Percentiles rank a stretch among this genome's conserved stretches.
These are phyloP conservation scores for Acipenser transmontanus DNA, from an alignment of 2,797 vertebrate genomes.

Conservation along the genomic window DNA sequence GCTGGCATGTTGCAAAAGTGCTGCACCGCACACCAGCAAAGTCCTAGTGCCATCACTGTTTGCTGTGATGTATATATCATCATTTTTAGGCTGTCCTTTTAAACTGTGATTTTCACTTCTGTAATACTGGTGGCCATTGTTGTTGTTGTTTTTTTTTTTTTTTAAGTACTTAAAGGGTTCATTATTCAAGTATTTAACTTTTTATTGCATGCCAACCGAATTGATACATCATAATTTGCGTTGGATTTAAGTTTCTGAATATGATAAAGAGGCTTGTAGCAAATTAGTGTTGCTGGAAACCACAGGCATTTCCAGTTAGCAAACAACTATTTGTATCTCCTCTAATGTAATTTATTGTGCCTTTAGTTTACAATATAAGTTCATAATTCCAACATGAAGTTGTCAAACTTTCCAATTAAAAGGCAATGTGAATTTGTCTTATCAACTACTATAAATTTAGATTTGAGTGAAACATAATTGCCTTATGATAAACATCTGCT, in stretches of 20 bases:
- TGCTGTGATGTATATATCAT: no score
- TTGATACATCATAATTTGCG: slow-evolving; percentile 10
- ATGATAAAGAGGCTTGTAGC: slow-evolving; percentile 10
- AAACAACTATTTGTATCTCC: background rate
- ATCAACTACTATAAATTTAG: background rate
- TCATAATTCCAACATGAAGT: background rate
- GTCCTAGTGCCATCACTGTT: no score
- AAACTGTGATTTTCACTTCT: no score
- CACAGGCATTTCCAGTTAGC: background rate
- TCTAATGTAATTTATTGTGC: background rate
- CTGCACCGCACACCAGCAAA: no score
- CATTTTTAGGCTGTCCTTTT: no score
- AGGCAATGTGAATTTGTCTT: background rate
- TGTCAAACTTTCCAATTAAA: background rate
- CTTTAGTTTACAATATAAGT: background rate
- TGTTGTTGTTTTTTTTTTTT: no score
- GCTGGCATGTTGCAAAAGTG: no score
- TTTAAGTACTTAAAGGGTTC: slow-evolving; percentile 23
- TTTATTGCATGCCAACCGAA: slow-evolving; percentile 17
- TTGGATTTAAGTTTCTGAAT: background rate
- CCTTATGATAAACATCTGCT: background rate
- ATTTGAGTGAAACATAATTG: no score
- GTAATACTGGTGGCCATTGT: no score
- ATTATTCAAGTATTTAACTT: slow-evolving; percentile 21
- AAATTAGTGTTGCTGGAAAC: background rate